These are phyloP conservation scores for Netelia fuscicornis DNA, from an alignment of 2,888 invertebrate genomes.

Conservation along the genomic window DNA sequence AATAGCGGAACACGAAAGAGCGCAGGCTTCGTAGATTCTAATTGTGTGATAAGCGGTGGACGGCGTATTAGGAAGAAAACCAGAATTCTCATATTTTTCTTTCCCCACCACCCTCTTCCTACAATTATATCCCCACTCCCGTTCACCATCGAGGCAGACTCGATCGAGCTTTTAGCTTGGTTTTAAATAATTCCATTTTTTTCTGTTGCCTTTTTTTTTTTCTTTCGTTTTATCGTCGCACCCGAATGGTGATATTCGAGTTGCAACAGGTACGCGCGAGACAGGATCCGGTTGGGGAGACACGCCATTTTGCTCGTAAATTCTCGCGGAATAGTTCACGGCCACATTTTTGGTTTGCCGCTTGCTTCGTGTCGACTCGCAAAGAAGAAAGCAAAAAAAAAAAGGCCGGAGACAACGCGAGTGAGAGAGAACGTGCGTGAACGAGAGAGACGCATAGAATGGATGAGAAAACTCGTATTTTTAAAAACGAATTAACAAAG, in stretches of 20 bases:
- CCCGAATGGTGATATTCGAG: conserved; percentile 36
- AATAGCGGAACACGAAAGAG: conserved; percentile 70
- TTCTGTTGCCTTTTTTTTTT: conserved; percentile 27
- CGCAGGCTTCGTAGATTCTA: conserved; percentile 78
- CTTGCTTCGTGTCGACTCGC: background rate
- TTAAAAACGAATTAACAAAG: conserved; percentile 12
- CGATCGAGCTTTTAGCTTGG: background rate
- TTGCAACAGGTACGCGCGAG: conserved; percentile 48
- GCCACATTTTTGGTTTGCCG: background rate
- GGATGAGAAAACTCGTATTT: background rate
- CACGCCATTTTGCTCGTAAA: conserved; percentile 53
- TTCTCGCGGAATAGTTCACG: conserved; percentile 44
- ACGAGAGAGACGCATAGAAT: background rate
- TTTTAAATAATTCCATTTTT: background rate
- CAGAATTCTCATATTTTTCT: conserved; percentile 36
- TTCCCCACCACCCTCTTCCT: conserved; percentile 27
- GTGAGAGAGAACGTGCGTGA: background rate
- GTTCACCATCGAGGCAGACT: background rate
- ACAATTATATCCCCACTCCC: conserved; percentile 25
- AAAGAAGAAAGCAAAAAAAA: background rate
- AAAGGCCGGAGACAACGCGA: too few relatives aligned
- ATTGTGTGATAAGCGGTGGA: conserved; percentile 82
- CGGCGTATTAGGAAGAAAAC: conserved; percentile 71
- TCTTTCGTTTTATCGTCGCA: conserved; percentile 38
- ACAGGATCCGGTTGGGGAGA: conserved; percentile 44